Percentiles rank a stretch among this genome's conserved stretches.
These are phyloP conservation scores for Odontamblyopus lacepedii DNA, from an alignment of 2,797 vertebrate species.

Conservation along the genomic window DNA sequence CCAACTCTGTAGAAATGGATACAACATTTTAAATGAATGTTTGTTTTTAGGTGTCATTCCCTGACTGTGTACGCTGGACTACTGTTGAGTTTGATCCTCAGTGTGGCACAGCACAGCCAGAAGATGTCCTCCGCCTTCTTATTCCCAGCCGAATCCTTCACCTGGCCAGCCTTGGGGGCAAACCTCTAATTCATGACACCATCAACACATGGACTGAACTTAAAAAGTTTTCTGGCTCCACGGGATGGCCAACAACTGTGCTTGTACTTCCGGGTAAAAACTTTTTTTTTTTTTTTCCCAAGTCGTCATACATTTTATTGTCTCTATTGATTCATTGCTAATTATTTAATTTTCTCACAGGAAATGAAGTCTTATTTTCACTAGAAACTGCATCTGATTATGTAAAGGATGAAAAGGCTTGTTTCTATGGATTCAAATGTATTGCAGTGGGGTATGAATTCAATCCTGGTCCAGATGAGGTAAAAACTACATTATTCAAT, in stretches of 20 bases:
- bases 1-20: background rate
- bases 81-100: slow-evolving; percentile 95
- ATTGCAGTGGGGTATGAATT: slow-evolving; percentile 97
- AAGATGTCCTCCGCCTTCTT: slow-evolving; percentile 93
- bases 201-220: slow-evolving; percentile 98
- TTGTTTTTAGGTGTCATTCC: slow-evolving; percentile 88
- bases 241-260: slow-evolving; percentile 94
- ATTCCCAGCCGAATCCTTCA: slow-evolving; percentile 91
- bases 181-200: slow-evolving; percentile 88
- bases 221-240: slow-evolving; percentile 92
- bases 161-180: slow-evolving; percentile 86
- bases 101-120: slow-evolving; percentile 97
- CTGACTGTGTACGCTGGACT: slow-evolving; percentile 97
- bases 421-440: slow-evolving; percentile 98
- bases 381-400: slow-evolving; percentile 98
- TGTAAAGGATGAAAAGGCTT: slow-evolving; percentile 98
- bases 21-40: background rate
- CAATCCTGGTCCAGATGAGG: slow-evolving; percentile 95
- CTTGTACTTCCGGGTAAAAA: slow-evolving; percentile 91
- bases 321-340: background rate
- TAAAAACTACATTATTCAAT: slow-evolving; percentile 50
- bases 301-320: background rate
- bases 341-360: slow-evolving; percentile 60
- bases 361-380: slow-evolving; percentile 96
- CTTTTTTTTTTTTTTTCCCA: background rate